phyloP scores from a whole-genome alignment of 1,140 invertebrate genomes.

The honey bee (Apis mellifera) region Amel_HAv3.1 CM009940.2:3066501-3067000 shows the following conservation, averaged over 20 bases:
- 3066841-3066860: slow-evolving; percentile 48
- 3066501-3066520: slow-evolving; percentile 47
- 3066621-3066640: slow-evolving; percentile 12
- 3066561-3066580: slow-evolving; percentile 55
- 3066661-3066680: slow-evolving; percentile 64
- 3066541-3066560: slow-evolving; percentile 59
- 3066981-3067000: no score
- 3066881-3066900: slow-evolving; percentile 61
- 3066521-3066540: slow-evolving; percentile 49
- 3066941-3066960: not conserved
- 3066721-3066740: slow-evolving; percentile 60
- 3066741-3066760: not conserved
- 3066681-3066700: slow-evolving; percentile 54
- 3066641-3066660: slow-evolving; percentile 27
- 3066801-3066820: slow-evolving; percentile 5
- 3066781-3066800: not conserved
- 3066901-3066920: not conserved
- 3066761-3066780: not conserved
- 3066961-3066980: not conserved
- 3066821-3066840: slow-evolving; percentile 43
- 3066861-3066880: slow-evolving; percentile 62
- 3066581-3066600: not conserved
- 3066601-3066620: not conserved
- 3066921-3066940: not conserved
- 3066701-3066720: slow-evolving; percentile 38